Evolutionary conservation across 1,140 invertebrate genomes (phyloP).

Genomic region (Anastrepha ludens): DNA sequence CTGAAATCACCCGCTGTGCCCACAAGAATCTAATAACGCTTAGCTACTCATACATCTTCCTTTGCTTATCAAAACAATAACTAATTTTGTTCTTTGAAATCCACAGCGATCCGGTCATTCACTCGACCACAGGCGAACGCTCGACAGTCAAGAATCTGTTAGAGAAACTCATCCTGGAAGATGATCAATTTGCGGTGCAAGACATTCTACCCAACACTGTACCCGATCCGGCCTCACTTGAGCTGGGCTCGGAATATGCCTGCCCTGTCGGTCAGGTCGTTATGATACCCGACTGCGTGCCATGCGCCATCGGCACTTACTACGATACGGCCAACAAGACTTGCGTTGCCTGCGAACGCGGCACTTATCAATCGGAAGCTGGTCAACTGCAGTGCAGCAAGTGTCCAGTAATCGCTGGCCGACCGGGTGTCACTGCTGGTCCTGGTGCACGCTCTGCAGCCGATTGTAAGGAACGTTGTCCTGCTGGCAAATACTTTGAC

Average conservation of each 20-base stretch:
- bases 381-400: slow-evolving; percentile 91
- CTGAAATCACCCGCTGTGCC: background rate
- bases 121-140: slow-evolving; percentile 89
- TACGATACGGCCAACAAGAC: slow-evolving; percentile 84
- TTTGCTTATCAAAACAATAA: background rate
- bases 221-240: slow-evolving; percentile 91
- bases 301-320: slow-evolving; percentile 94
- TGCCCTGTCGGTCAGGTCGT: slow-evolving; percentile 95
- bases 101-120: slow-evolving; percentile 89
- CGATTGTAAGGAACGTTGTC: slow-evolving; percentile 95
- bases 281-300: slow-evolving; percentile 93
- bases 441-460: slow-evolving; percentile 89
- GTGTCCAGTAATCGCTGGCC: slow-evolving; percentile 91
- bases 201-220: slow-evolving; percentile 95
- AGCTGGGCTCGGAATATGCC: slow-evolving; percentile 91
- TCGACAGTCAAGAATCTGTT: slow-evolving; percentile 87
- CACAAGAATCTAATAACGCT: background rate
- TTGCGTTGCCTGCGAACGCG: slow-evolving; percentile 90
- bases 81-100: background rate
- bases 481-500: slow-evolving; percentile 94
- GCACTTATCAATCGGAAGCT: slow-evolving; percentile 94
- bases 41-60: background rate
- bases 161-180: slow-evolving; percentile 91
- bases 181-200: slow-evolving; percentile 93
- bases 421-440: slow-evolving; percentile 89